Evolutionary conservation across 2,797 vertebrate species (phyloP).

Genomic region (Oryzias sinensis): DNA sequence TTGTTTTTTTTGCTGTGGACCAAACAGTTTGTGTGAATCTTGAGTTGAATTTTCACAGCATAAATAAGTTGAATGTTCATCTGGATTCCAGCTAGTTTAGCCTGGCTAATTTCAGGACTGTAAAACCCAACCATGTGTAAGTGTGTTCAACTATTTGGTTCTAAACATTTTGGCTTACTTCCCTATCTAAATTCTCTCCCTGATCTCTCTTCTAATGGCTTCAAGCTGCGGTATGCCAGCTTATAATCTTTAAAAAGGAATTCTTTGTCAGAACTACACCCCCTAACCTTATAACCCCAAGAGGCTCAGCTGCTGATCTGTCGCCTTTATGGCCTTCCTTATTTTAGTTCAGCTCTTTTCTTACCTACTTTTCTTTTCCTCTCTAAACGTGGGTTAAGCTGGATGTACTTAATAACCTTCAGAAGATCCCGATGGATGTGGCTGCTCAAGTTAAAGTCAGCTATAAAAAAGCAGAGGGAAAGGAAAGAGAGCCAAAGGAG

Average conservation of each 20-base stretch:
- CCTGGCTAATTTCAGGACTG: too few species aligned
- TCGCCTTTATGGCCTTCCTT: background rate
- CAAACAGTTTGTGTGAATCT: too few species aligned
- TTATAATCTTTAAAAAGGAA: slow-evolving; percentile 20
- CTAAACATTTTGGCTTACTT: background rate
- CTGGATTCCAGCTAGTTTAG: background rate
- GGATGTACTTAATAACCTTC: slow-evolving; percentile 47
- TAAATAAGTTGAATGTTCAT: slow-evolving; percentile 1
- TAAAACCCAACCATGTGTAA: background rate
- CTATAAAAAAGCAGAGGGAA: slow-evolving; percentile 24
- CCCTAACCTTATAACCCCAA: slow-evolving; percentile 19
- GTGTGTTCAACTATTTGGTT: background rate
- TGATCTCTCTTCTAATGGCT: slow-evolving; percentile 9
- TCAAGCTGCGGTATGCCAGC: background rate
- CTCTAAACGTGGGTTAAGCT: slow-evolving; percentile 32
- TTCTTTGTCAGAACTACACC: slow-evolving; percentile 29
- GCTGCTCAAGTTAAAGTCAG: slow-evolving; percentile 52
- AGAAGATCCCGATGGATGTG: slow-evolving; percentile 33
- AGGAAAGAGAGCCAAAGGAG: background rate
- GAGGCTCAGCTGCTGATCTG: slow-evolving; percentile 30
- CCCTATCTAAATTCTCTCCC: background rate
- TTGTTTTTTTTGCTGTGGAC: too few species aligned
- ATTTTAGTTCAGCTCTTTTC: slow-evolving; percentile 3
- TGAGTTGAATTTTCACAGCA: too few species aligned
- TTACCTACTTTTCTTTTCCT: slow-evolving; percentile 17